Evolutionary conservation across 2,113 vertebrate species (phyloP).

Genomic region (Ceuthmochares aereus): DNA sequence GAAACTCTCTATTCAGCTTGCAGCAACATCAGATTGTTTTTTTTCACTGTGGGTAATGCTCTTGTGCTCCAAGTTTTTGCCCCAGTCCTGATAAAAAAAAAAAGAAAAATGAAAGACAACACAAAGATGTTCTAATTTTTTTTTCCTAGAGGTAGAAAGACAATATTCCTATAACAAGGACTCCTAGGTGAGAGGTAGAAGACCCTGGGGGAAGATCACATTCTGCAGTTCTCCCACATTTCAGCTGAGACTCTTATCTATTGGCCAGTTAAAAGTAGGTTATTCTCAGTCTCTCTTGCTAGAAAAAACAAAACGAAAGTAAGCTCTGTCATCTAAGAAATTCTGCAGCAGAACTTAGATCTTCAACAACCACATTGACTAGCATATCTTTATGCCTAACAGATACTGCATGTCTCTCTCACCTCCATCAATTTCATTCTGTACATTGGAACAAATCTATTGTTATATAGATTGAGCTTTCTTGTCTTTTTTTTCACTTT

Average conservation of each 20-base stretch:
- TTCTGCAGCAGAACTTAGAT: neutral
- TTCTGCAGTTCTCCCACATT: neutral
- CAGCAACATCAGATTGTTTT: neutral
- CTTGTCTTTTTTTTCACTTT: neutral
- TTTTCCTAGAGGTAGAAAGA: neutral
- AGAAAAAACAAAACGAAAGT: neutral
- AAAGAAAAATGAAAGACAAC: neutral
- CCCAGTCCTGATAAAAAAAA: neutral
- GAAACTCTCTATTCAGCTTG: neutral
- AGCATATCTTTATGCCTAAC: neutral
- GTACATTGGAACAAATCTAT: neutral
- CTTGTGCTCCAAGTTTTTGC: neutral
- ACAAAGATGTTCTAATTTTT: neutral
- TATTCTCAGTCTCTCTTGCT: neutral
- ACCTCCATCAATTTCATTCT: neutral
- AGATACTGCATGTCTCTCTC: neutral
- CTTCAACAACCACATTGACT: neutral
- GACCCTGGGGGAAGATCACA: neutral
- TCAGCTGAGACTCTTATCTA: neutral
- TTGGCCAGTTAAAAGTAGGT: neutral
- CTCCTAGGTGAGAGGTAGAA: neutral
- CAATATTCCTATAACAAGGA: neutral
- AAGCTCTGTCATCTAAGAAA: neutral
- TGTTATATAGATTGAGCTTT: neutral
- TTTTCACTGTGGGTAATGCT: neutral